Percentiles rank a stretch among this genome's conserved stretches.
phyloP scores from a whole-genome alignment of 2,113 vertebrate genomes.

The Caranx melampygus region DNA sequence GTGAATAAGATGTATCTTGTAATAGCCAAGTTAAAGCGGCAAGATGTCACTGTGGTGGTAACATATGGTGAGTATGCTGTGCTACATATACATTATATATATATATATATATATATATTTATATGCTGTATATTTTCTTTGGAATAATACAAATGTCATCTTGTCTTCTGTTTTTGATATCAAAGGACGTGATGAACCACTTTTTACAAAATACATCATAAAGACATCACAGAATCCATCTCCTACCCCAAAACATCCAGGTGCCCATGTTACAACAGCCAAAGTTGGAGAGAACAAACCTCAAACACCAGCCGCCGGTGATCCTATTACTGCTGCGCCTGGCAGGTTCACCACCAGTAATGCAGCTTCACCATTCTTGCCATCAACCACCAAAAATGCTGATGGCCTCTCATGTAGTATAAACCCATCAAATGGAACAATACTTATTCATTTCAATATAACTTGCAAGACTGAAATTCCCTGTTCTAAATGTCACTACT shows the following conservation, averaged over 20 bases:
- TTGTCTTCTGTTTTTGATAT: background rate
- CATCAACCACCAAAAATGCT: slow-evolving; percentile 32
- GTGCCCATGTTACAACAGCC: too few relatives aligned
- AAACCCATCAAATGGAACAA: slow-evolving; percentile 80
- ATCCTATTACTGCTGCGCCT: background rate
- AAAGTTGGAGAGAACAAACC: background rate
- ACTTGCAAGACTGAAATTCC: slow-evolving; percentile 74
- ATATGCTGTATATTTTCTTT: background rate
- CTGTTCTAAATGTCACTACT: slow-evolving; percentile 81
- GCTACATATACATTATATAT: too few relatives aligned
- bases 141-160: background rate
- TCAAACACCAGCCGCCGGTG: too few relatives aligned
- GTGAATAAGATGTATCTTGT: background rate
- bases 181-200: accelerated
- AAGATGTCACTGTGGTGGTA: slow-evolving; percentile 64
- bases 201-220: slow-evolving; percentile 26
- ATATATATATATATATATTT: too few relatives aligned
- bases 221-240: background rate
- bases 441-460: slow-evolving; percentile 83
- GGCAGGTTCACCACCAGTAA: slow-evolving; percentile 16
- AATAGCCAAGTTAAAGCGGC: accelerated
- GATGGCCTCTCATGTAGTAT: slow-evolving; percentile 73
- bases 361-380: background rate
- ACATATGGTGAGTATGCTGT: slow-evolving; percentile 48
- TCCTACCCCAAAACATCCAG: background rate